Base-by-base conservation (phyloP, 2,113 vertebrate genomes). In the Neopipo cinnamomea region DNA sequence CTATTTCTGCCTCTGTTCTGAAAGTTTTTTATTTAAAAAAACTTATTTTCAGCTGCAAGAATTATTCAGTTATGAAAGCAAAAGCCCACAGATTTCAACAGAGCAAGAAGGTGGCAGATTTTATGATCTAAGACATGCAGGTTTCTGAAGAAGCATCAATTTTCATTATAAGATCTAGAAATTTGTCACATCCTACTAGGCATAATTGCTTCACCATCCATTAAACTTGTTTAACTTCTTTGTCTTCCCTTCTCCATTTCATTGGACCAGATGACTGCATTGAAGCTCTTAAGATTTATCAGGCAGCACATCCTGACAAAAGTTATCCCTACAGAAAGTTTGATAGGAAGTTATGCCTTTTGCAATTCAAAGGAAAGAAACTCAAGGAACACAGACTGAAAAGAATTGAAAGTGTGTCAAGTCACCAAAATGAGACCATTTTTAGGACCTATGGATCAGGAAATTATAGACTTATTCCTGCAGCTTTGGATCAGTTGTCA, bases 391-490 rank as follows among this genome's bases (percentile, higher is more conserved):
- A 37, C 7, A 30, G 20, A n/a, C 16, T 42, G 13, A 63, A 75
- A 78, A 61, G 22, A 47, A 59, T 4, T 42, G 31, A 19, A 37
- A 93, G 37, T 18, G 11, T 85, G 66, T 31, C 39, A 81, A 58
- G 56, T 74, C 58, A 42, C 30, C 70, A 93, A 76, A 78, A 78
- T 8, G 94, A 49, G 59, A 33, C 50, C n/a, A 72, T 70, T 97
- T 95, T 93, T 94, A 96, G 85, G 70, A 77, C 30, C 28, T 83
- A 80, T 28, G n/a, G 20, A 94, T 76, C 62, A 91, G 67, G 44
- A 97, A 96, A 96, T 88, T 85, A 79, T 8, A 88, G 49, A 77
- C 35, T 75, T 58, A 86, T 53, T 91, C 62, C 70, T 95, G 33
- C 56, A 95, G 75, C 62, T 85, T 93, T 72, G 62, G 25, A 62